Evolutionary conservation across 1,140 invertebrate species (phyloP), one percentile per base, ranked within the genome.

Genomic region (Agrilus planipennis): DNA sequence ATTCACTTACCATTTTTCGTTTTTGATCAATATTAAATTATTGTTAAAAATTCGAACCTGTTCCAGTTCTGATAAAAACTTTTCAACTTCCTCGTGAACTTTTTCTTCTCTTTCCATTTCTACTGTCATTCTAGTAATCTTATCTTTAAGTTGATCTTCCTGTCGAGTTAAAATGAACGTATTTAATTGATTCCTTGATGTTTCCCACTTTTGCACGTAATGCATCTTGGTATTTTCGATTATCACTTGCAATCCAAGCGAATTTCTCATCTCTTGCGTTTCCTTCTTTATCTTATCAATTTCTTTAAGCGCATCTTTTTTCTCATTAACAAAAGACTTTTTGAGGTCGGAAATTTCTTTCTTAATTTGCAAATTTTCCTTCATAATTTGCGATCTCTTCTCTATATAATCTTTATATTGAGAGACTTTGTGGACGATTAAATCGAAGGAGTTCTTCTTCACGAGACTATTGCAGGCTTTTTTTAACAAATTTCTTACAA

Each of bases 1-100:
- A n/a, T n/a, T n/a, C n/a, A n/a, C n/a, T 18, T 9, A 16, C n/a
- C 6, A 25, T 7, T 25, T 7, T 6, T 7, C 6, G n/a, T 25
- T n/a, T 25, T 6, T 6, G 23, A 25, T 25, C 23, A 25, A 25
- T 25, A 7, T 6, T 7, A 25, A n/a, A 25, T 25, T 6, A 7
- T 25, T 25, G 23, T 25, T 25, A 25, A n/a, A 25, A 25, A 25
- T 11, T 15, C 11, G 11, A 25, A 6, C 5, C 11, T 32, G 27
- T 16, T 41, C 15, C 14, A 22, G 39, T 39, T 44, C 41, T 5
- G 25, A 29, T 19, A 51, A 31, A 27, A 34, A 55, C 15, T n/a
- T 16, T 38, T 37, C 45, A 29, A 54, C 42, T 45, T 58, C 53
- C 18, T 39, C 32, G 43, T 56, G 45, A 12, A 54, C 44, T 39